These are phyloP conservation scores for Danio kyathit DNA, from an alignment of 2,797 vertebrate genomes.

Conservation along the genomic window DNA sequence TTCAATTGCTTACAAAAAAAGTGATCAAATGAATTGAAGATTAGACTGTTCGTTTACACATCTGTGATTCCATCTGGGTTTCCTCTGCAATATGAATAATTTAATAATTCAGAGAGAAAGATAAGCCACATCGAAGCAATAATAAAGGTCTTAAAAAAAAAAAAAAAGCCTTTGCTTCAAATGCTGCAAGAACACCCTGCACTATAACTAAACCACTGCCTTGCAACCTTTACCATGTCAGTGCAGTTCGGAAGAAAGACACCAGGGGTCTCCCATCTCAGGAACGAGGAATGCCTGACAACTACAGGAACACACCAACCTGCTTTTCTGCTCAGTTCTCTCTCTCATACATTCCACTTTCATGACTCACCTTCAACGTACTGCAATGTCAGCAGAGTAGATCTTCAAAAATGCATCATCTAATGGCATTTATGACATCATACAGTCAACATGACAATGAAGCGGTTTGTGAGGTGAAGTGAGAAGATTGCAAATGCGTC, in stretches of 20 bases:
- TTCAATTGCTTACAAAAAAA: background rate
- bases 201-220: constrained; percentile 50
- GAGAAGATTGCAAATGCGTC: background rate
- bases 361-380: constrained; percentile 18
- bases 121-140: background rate
- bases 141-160: too few relatives aligned
- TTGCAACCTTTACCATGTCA: background rate
- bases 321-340: background rate
- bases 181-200: constrained; percentile 19
- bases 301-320: constrained; percentile 49
- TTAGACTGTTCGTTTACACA: background rate
- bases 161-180: background rate
- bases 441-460: background rate
- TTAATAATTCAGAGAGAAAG: background rate
- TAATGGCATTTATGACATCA: background rate
- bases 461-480: too few relatives aligned
- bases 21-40: too few relatives aligned
- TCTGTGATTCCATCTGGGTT: constrained; percentile 1
- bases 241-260: constrained; percentile 49
- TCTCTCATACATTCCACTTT: constrained; percentile 3
- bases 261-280: constrained; percentile 70
- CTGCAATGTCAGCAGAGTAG: background rate
- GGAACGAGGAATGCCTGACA: constrained; percentile 32
- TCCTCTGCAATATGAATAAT: background rate
- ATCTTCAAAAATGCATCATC: background rate